phyloP scores from a whole-genome alignment of 2,797 vertebrate genomes.

The Streptopelia turtur region DNA sequence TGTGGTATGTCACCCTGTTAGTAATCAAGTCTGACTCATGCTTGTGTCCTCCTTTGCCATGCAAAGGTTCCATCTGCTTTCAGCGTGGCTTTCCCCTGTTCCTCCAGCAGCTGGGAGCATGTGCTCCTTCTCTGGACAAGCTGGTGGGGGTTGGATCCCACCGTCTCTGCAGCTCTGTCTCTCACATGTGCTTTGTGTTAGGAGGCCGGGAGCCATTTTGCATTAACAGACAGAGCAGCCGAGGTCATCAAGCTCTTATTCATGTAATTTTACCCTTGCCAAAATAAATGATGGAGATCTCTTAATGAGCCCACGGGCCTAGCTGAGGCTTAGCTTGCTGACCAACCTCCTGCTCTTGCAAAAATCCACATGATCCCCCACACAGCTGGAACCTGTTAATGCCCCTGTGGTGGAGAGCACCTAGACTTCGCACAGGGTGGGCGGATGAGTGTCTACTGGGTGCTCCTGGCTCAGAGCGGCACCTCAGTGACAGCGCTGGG shows the following conservation, averaged over 20 bases:
- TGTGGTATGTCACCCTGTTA: background rate
- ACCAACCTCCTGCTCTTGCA: no score
- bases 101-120: background rate
- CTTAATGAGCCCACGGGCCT: background rate
- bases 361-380: accelerated
- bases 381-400: accelerated
- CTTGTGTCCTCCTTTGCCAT: accelerated
- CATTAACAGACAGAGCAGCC: background rate
- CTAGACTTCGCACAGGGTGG: accelerated
- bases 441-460: background rate
- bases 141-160: background rate
- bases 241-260: background rate
- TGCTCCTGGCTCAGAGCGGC: background rate
- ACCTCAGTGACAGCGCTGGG: accelerated
- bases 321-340: background rate
- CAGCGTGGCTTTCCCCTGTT: background rate
- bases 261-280: background rate
- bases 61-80: background rate
- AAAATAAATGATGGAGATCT: background rate
- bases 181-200: accelerated
- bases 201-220: background rate
- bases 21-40: background rate
- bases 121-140: background rate
- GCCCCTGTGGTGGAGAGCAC: accelerated
- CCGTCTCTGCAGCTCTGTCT: background rate